phyloP scores from a whole-genome alignment of 2,797 vertebrate genomes.

The Aulostomus chinensis region DNA sequence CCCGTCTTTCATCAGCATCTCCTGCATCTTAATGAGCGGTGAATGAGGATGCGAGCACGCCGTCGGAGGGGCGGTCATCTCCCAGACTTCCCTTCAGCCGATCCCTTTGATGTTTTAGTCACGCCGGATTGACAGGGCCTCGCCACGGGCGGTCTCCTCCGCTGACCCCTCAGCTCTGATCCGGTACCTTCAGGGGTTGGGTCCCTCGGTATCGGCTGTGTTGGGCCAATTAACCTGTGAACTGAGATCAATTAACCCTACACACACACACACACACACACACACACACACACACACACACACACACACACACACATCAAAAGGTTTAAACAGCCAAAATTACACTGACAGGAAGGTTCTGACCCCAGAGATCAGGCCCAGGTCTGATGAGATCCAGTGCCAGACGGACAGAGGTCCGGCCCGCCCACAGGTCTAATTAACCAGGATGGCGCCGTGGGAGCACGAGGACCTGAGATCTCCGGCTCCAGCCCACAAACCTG shows the following conservation, averaged over 20 bases:
- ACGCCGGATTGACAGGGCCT: conserved; percentile 14
- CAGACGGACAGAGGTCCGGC: too few relatives aligned
- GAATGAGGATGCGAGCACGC: conserved; percentile 19
- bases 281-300: too few relatives aligned
- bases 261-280: neutral
- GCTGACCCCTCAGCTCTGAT: conserved; percentile 29
- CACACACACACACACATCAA: too few relatives aligned
- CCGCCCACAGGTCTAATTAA: too few relatives aligned
- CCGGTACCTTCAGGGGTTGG: conserved; percentile 14
- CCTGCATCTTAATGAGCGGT: conserved; percentile 59
- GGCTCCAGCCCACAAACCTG: too few relatives aligned
- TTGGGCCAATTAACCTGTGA: conserved; percentile 60
- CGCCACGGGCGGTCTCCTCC: neutral
- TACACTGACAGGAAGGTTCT: too few relatives aligned
- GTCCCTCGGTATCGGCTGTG: conserved; percentile 14
- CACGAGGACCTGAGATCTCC: too few relatives aligned
- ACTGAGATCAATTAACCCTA: conserved; percentile 50
- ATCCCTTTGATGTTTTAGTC: conserved; percentile 40
- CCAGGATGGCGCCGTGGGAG: too few relatives aligned
- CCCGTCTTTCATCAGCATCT: conserved; percentile 57
- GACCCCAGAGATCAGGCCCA: too few relatives aligned
- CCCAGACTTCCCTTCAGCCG: conserved; percentile 4
- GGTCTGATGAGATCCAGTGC: too few relatives aligned
- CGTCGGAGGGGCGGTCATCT: conserved; percentile 4
- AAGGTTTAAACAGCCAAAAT: too few relatives aligned